Base-by-base conservation (phyloP, 1,140 invertebrate species). In the Littorina saxatilis region DNA sequence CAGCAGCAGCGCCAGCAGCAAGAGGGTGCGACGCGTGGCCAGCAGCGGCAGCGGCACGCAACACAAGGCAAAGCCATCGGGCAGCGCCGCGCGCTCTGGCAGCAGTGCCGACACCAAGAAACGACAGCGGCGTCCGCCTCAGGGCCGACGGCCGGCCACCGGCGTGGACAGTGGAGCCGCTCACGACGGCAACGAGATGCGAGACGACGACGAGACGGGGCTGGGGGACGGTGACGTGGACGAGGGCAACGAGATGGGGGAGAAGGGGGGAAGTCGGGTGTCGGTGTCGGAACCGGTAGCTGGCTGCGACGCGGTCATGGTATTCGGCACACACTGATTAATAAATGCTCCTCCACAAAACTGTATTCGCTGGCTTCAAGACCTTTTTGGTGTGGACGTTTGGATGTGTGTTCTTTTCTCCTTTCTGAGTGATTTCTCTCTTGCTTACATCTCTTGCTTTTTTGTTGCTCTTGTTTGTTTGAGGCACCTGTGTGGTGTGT, bases 231-330 rank as follows among this genome's bases (percentile, higher is more conserved):
- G 66, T 5, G 66, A 68, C 37, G 66, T 68, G 35, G 66, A 68
- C 29, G 66, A 29, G 7, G 15, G 7, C 35, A 23, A 15, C 39
- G 66, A 32, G 1, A 39, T 4, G 17, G 35, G 32, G 35, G 35
- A 11, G 32, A 68, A 68, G 66, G 35, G 39, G 17, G 29, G 17
- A 9, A 23, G 17, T 2, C 17, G 66, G 32, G 32, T 39, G 66
- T 39, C 32, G 2, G 66, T 68, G 66, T 20, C 66, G 23, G 66
- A 68, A 39, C 66, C 66, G 5, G 66, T 68, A 2, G 66, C 66
- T 39, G 66, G 66, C 66, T 68, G 66, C 20, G 66, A 68, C 35
- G 66, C 66, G 3, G 66, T 68, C 5, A 68, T 68, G 66, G 66
- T 68, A 13, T 68, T 68, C 35, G 66, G 66, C 27, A 68, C 66